Conservation (phyloP, 2,888 invertebrate genomes). For the Cerastoderma edule region DNA sequence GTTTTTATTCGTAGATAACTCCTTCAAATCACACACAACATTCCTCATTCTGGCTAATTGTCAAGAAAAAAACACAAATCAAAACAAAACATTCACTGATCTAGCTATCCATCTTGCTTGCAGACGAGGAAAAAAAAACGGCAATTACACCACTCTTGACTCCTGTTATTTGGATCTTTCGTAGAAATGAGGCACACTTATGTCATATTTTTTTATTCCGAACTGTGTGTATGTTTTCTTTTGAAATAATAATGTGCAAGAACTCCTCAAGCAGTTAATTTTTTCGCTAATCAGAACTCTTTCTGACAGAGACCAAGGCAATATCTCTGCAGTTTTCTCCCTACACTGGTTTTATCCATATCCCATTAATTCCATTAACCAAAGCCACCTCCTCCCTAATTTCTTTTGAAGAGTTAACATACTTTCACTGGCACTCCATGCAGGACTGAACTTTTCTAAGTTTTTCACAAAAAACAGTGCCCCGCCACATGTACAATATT, state of each 20-base stretch:
- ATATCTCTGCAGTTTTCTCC: too few relatives aligned
- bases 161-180: neutral
- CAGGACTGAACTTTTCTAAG: slow-evolving; percentile 9
- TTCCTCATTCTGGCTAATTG: neutral
- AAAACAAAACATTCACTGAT: slow-evolving; percentile 1
- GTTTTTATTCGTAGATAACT: neutral
- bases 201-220: too few relatives aligned
- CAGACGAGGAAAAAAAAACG: neutral
- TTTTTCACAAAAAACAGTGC: slow-evolving; percentile 21
- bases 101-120: slow-evolving; percentile 1
- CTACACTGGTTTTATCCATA: too few relatives aligned
- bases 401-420: slow-evolving; percentile 18
- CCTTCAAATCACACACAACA: neutral
- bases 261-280: too few relatives aligned
- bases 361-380: too few relatives aligned
- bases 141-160: neutral
- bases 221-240: too few relatives aligned
- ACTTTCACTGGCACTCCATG: slow-evolving; percentile 9
- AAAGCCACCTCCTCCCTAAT: slow-evolving; percentile 14
- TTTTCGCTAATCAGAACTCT: too few relatives aligned
- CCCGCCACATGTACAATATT: slow-evolving; percentile 26
- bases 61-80: neutral
- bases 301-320: too few relatives aligned
- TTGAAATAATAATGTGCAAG: too few relatives aligned
- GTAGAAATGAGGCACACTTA: too few relatives aligned